Evolutionary conservation across 1,140 invertebrate genomes (phyloP).

Genomic region (Pentalonia nigronervosa): DNA sequence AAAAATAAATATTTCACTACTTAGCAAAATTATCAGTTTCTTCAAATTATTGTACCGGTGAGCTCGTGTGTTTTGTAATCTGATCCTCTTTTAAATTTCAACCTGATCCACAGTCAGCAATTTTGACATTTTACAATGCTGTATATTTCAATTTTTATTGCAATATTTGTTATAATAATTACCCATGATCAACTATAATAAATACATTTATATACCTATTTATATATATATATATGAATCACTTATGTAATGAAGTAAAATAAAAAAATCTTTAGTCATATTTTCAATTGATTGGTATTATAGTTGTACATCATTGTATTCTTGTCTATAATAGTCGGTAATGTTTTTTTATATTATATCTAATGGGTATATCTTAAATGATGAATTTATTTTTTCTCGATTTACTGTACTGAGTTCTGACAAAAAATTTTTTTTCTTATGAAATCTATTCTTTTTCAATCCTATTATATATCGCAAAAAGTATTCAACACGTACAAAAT

Average conservation of each 20-base stretch:
- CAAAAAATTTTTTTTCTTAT: background rate
- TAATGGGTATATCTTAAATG: background rate
- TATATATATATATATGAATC: too few species aligned
- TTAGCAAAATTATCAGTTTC: constrained; percentile 47
- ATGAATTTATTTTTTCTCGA: background rate
- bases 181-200: background rate
- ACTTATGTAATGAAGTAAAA: background rate
- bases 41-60: constrained; percentile 18
- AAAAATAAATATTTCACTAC: background rate
- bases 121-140: background rate
- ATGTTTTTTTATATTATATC: background rate
- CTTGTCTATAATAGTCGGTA: background rate
- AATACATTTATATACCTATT: too few species aligned
- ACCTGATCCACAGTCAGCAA: constrained; percentile 26
- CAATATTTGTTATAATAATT: background rate
- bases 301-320: background rate
- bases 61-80: constrained; percentile 34
- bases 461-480: background rate
- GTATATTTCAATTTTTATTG: background rate
- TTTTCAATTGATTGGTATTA: background rate
- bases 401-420: background rate
- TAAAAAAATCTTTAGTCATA: background rate
- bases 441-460: background rate
- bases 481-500: background rate
- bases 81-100: constrained; percentile 8